These are phyloP conservation scores for Ophonus ardosiacus DNA, from an alignment of 2,888 invertebrate species.

Conservation along the genomic window DNA sequence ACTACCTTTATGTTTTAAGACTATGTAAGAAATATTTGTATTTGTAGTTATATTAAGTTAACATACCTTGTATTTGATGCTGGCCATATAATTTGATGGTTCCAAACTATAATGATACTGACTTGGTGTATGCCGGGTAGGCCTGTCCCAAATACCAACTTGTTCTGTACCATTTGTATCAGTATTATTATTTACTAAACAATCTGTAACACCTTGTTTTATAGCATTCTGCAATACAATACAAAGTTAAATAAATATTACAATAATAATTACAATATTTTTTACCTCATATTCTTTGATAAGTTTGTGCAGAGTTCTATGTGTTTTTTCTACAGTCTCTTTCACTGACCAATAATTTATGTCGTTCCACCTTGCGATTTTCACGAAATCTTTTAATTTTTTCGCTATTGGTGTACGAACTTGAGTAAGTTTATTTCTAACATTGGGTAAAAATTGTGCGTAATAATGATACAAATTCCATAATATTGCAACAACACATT, in stretches of 20 bases:
- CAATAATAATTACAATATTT: conserved; percentile 19
- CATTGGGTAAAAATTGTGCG: conserved; percentile 84
- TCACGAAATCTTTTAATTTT: conserved; percentile 94
- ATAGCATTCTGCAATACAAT: conserved; percentile 76
- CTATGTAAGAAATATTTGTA: not conserved
- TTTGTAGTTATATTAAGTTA: not conserved
- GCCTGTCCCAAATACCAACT: conserved; percentile 81
- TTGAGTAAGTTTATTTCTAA: conserved; percentile 82
- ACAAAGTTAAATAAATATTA: conserved; percentile 13
- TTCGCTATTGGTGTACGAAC: conserved; percentile 91
- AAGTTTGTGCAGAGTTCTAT: conserved; percentile 91
- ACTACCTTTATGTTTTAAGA: too few relatives aligned
- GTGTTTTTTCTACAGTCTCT: conserved; percentile 91
- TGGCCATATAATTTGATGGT: conserved; percentile 71
- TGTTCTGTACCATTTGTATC: conserved; percentile 75
- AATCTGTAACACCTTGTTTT: conserved; percentile 76
- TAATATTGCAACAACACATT: conserved; percentile 81
- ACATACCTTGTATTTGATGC: conserved; percentile 72
- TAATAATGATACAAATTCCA: conserved; percentile 93
- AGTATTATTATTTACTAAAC: conserved; percentile 75
- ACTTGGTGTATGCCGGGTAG: conserved; percentile 76
- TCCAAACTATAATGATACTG: conserved; percentile 76
- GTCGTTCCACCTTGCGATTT: conserved; percentile 97
- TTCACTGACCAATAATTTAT: conserved; percentile 96
- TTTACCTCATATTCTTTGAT: conserved; percentile 89